Base-by-base conservation (phyloP, 2,888 invertebrate species). In the Gastracanthus pulcherrimus region DNA sequence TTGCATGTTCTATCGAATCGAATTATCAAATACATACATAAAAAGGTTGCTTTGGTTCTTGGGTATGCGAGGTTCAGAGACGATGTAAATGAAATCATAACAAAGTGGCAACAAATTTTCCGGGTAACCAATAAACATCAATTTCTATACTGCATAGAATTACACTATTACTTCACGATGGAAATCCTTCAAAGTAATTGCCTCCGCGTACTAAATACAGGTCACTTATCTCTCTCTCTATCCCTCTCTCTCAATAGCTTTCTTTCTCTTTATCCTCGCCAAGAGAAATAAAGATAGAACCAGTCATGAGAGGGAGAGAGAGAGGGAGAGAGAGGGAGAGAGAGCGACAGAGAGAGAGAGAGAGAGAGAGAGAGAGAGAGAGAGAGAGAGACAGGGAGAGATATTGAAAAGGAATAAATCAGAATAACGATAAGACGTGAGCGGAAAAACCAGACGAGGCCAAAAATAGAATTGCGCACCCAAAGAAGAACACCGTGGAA, bases 371-470 rank as follows among this genome's bases (percentile, higher is more conserved):
- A 13, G 36, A 60, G 60, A 51, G 29, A n/a, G 66, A 70, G 76
- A 60, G 80, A 64, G 74, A 38, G 74, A 45, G 34, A 70, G 62
- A 55, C 66, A 70, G 66, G 34, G 34, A 69, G 76, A 64, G 60
- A 83, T 80, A 76, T 78, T 75, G 82, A 77, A 81, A 78, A 67
- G 71, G 45, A 81, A 81, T 75, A 83, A 81, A 83, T 83, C 76
- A 78, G 77, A 78, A 83, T 83, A 71, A 75, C 41, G 64, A 64
- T 51, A 62, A 51, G 34, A 82, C 78, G 72, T 82, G 84, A 83
- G 84, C 72, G 82, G 83, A 83, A 84, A 83, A 81, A 78, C 38
- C 66, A 84, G 81, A 80, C 72, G 78, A 79, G 69, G 82, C 75
- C 83, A 81, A 84, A 84, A 80, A 80, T 82, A 72, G 74, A 82